Base-by-base conservation (phyloP, 2,113 vertebrate genomes). In the Myotis davidii region DNA sequence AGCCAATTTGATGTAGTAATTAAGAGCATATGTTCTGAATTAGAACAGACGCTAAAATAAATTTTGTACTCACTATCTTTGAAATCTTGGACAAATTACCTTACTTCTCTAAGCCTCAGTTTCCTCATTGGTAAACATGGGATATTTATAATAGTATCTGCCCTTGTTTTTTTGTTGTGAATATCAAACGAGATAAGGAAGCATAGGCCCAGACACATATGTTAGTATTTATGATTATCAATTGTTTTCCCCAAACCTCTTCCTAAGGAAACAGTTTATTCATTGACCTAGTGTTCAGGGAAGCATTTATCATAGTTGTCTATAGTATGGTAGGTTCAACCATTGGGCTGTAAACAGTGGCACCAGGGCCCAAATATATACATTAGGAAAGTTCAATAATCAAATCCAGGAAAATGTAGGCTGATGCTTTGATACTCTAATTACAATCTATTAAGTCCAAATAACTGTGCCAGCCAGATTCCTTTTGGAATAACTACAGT, bases 381-480 rank as follows among this genome's bases (percentile, higher is more conserved):
- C 13, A 83, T 91, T 88, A 70, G 56, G 18, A 94, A 96, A 45
- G 17, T 37, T 95, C 70, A 94, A 73, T 91, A 93, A 96, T 96
- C 61, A 95, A 67, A 87, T 96, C 42, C 25, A 70, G 27, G 54
- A 87, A 95, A 88, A 93, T 79, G 10, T 9, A 61, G 34, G 42
- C 48, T 88, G 64, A 95, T 96, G 56, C 21, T 92, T 52, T 37
- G 34, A 89, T 86, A 85, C 45, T 94, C 27, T 94, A 93, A 94
- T 95, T 95, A 93, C 90, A 81, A 92, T 79, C 79, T 91, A 88
- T 81, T 85, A 95, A 72, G 39, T 94, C 65, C 84, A 95, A 89
- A 95, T 87, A 96, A 87, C 65, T 91, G 70, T 94, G 91, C 81
- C 79, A 91, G 59, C n/a, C 72, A 92, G 94, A 96, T 90, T 95